Conservation (phyloP, 2,797 vertebrate species). For the Apodemus agrarius region DNA sequence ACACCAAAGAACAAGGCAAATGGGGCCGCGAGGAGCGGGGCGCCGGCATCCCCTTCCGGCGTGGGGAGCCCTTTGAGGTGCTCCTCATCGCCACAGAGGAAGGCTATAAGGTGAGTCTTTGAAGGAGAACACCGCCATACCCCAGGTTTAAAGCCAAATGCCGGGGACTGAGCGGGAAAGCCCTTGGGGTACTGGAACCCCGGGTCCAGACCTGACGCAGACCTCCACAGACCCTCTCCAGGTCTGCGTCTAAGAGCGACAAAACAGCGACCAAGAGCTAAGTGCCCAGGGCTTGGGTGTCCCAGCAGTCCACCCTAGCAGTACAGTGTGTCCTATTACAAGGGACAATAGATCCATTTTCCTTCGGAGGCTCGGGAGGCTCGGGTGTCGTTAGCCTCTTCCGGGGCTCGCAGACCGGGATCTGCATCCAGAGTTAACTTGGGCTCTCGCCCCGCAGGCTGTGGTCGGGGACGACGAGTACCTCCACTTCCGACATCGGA, state of each 20-base stretch:
- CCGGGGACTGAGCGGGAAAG: too few species aligned
- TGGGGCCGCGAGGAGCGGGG: slow-evolving; percentile 75
- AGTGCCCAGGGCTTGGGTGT: background rate
- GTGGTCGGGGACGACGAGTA: slow-evolving; percentile 87
- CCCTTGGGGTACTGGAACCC: slow-evolving; percentile 57
- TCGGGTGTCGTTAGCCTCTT: too few species aligned
- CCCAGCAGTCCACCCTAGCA: background rate
- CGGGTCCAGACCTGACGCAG: slow-evolving; percentile 62
- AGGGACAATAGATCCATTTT: background rate
- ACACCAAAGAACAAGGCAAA: slow-evolving; percentile 80
- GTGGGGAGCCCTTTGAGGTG: slow-evolving; percentile 88
- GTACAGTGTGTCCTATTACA: background rate
- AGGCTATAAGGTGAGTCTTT: slow-evolving; percentile 88
- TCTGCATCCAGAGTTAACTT: accelerated
- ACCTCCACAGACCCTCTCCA: slow-evolving; percentile 4
- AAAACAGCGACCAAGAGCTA: background rate
- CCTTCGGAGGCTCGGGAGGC: too few species aligned
- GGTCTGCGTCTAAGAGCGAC: too few species aligned
- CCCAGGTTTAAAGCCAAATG: background rate
- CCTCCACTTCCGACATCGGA: slow-evolving; percentile 86
- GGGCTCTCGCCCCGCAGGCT: slow-evolving; percentile 78
- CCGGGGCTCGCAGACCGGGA: slow-evolving; percentile 33
- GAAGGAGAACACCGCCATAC: slow-evolving; percentile 74
- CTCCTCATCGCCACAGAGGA: slow-evolving; percentile 81
- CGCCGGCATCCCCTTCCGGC: slow-evolving; percentile 85